phyloP scores from a whole-genome alignment of 2,888 invertebrate genomes.

The Meghimatium bilineatum region DNA sequence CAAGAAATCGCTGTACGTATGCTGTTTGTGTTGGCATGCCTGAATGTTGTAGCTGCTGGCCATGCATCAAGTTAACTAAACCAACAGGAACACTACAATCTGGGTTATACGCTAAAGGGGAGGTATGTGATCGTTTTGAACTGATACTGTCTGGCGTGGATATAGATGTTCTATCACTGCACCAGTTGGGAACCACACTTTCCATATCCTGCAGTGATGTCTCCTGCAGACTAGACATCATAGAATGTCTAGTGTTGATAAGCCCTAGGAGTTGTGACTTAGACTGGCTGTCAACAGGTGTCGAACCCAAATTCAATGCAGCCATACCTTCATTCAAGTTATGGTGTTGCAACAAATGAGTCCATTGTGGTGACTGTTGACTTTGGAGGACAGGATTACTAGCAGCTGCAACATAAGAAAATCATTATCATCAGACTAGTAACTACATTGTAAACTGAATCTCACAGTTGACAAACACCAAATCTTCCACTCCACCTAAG shows the following conservation, averaged over 20 bases:
- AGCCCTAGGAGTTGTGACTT: not conserved
- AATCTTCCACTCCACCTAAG: too few relatives aligned
- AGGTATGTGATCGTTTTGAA: not conserved
- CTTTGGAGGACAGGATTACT: not conserved
- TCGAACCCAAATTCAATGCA: not conserved
- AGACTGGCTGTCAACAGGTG: not conserved
- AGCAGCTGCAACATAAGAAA: too few relatives aligned
- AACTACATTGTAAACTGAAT: too few relatives aligned
- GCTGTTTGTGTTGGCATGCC: not conserved
- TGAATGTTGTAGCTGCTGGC: not conserved
- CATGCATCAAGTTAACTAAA: not conserved
- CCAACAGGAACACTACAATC: not conserved
- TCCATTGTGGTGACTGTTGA: not conserved
- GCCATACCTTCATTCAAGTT: not conserved
- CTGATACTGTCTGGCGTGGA: not conserved
- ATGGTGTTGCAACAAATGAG: not conserved
- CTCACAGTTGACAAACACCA: too few relatives aligned
- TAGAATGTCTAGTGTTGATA: not conserved
- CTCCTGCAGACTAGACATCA: not conserved
- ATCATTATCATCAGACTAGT: too few relatives aligned
- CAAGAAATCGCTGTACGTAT: not conserved
- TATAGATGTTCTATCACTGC: not conserved
- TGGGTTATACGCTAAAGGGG: not conserved
- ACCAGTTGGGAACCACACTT: conserved; percentile 11
- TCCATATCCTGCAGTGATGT: not conserved